Percentiles rank a stretch among this genome's conserved stretches.
Conservation (phyloP, 1,140 invertebrate genomes). For the Teleogryllus occipitalis region DNA sequence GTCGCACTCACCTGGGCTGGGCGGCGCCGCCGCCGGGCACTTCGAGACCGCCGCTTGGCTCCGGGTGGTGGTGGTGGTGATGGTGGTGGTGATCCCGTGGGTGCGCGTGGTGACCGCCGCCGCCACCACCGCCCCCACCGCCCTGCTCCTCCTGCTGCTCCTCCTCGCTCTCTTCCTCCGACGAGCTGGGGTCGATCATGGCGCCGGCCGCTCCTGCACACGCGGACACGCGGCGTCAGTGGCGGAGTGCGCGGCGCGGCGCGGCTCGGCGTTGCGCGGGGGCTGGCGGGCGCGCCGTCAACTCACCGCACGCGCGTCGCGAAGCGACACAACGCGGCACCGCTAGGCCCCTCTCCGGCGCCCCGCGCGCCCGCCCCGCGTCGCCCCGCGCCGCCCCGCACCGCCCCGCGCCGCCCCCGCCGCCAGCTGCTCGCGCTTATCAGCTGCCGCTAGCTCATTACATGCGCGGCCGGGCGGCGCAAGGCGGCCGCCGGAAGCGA, state of each 20-base stretch:
- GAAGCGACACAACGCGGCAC: no score
- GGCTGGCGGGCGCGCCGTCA: no score
- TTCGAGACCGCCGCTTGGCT: conserved; percentile 31
- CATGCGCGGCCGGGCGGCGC: not conserved
- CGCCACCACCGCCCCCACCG: conserved; percentile 11
- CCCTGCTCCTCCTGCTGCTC: conserved; percentile 48
- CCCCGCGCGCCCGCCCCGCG: no score
- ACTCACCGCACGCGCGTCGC: no score
- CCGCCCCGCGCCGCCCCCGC: no score
- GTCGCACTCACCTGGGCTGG: conserved; percentile 29
- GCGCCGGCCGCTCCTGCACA: not conserved
- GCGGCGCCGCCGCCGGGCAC: conserved; percentile 39
- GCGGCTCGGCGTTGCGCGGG: no score
- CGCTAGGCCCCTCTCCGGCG: no score
- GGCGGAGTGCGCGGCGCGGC: no score
- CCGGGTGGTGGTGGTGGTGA: conserved; percentile 27
- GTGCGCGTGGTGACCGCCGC: conserved; percentile 31
- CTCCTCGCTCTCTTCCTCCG: conserved; percentile 79
- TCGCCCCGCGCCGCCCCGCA: no score
- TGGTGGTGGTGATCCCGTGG: conserved; percentile 31
- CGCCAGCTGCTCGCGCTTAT: no score
- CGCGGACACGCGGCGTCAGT: not conserved
- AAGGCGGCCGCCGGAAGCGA: not conserved
- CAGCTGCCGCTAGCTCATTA: not conserved
- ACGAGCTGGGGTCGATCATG: conserved; percentile 85